Evolutionary conservation across 2,797 vertebrate genomes (phyloP).

Genomic region (Mormyrops attenuatus): DNA sequence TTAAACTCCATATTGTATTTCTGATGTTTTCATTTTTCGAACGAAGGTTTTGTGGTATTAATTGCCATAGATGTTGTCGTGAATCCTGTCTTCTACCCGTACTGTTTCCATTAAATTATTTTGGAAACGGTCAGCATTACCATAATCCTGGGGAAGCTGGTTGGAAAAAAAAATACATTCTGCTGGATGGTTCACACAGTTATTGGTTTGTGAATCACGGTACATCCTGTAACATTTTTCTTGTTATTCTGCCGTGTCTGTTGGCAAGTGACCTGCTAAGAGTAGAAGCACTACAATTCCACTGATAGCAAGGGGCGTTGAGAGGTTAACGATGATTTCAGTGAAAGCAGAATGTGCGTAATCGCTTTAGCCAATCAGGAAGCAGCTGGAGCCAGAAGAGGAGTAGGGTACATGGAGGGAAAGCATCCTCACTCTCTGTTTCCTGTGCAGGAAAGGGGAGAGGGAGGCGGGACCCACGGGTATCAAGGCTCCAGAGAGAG

Average conservation of each 20-base stretch:
- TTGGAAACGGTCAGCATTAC: slow-evolving; percentile 4
- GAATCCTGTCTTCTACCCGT: background rate
- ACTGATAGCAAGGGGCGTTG: background rate
- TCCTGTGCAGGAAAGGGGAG: slow-evolving; percentile 36
- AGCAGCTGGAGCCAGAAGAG: slow-evolving; percentile 25
- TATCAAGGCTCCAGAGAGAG: slow-evolving; percentile 11
- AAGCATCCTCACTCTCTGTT: slow-evolving; percentile 22
- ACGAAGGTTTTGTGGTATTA: background rate
- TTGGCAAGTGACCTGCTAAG: background rate
- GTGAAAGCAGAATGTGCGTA: slow-evolving; percentile 17
- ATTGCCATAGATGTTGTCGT: background rate
- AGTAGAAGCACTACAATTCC: background rate
- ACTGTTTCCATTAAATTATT: background rate
- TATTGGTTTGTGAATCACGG: background rate
- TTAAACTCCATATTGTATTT: background rate
- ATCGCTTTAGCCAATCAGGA: slow-evolving; percentile 27
- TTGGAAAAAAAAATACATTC: slow-evolving; percentile 7
- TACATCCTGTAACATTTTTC: background rate
- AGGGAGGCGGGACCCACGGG: slow-evolving; percentile 16
- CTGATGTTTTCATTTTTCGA: background rate
- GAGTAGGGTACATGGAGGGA: background rate
- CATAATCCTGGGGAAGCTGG: background rate
- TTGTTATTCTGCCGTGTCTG: slow-evolving; percentile 11
- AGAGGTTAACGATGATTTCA: background rate
- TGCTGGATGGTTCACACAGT: background rate